phyloP scores from a whole-genome alignment of 2,888 invertebrate species.

The Apamea anceps region DNA sequence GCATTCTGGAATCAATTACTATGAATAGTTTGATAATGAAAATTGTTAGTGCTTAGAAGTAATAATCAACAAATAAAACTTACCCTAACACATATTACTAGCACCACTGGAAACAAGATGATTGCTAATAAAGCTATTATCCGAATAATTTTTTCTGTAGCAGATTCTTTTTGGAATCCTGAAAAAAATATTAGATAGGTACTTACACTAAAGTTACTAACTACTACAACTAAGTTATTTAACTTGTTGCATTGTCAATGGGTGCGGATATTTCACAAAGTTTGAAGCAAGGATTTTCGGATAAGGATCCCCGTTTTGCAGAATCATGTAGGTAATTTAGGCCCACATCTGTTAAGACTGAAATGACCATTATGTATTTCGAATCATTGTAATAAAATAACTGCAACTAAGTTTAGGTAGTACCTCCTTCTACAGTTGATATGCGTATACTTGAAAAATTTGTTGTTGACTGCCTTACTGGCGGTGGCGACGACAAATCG shows the following conservation, averaged over 20 bases:
- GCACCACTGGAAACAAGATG: constrained; percentile 72
- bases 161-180: constrained; percentile 68
- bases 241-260: neutral
- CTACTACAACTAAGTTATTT: too few species aligned
- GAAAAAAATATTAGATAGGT: constrained; percentile 43
- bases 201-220: neutral
- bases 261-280: neutral
- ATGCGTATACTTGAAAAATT: constrained; percentile 26
- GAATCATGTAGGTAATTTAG: neutral
- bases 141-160: constrained; percentile 71
- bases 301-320: neutral
- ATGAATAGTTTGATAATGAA: neutral
- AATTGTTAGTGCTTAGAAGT: neutral
- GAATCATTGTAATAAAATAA: neutral
- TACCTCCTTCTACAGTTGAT: neutral
- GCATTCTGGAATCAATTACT: neutral
- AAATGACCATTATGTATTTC: neutral
- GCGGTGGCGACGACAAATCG: neutral
- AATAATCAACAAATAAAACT: constrained; percentile 49
- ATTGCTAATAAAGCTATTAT: constrained; percentile 70
- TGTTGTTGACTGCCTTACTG: neutral
- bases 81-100: constrained; percentile 74
- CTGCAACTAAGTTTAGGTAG: neutral
- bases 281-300: neutral
- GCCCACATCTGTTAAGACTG: neutral